Evolutionary conservation across 2,888 invertebrate genomes (phyloP).

Genomic region (Lysandra bellargus): DNA sequence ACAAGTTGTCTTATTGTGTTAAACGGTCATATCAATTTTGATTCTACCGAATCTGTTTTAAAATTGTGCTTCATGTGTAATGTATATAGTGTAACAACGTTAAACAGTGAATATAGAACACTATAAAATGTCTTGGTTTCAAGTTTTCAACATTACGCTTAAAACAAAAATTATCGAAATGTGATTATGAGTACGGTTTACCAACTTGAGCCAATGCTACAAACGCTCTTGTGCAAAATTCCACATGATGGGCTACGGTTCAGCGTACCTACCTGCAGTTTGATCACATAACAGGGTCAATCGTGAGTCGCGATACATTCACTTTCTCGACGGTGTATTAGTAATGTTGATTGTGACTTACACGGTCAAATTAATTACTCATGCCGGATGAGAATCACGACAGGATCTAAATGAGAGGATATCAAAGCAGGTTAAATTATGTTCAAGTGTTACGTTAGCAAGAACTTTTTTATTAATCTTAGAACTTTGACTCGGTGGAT

Average conservation of each 20-base stretch:
- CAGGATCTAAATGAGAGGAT: neutral
- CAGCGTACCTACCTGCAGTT: constrained; percentile 18
- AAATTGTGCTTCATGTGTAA: too few relatives aligned
- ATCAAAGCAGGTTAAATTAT: neutral
- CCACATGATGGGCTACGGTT: constrained; percentile 30
- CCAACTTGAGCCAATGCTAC: too few relatives aligned
- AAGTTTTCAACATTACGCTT: too few relatives aligned
- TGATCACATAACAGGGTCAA: constrained; percentile 30
- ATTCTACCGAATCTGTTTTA: too few relatives aligned
- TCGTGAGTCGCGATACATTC: constrained; percentile 55
- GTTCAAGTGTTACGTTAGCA: neutral
- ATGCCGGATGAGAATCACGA: neutral
- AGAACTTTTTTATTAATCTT: neutral
- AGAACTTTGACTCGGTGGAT: neutral
- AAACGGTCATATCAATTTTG: too few relatives aligned
- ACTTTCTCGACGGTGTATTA: constrained; percentile 47
- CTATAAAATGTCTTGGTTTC: too few relatives aligned
- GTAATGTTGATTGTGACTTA: constrained; percentile 23
- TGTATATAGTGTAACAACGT: too few relatives aligned
- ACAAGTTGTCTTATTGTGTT: too few relatives aligned
- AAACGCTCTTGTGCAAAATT: neutral
- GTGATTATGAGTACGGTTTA: neutral
- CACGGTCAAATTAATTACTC: constrained; percentile 25
- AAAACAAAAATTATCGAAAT: too few relatives aligned
- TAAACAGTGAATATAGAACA: too few relatives aligned